Conservation (phyloP, 1,140 invertebrate species). For the Pomacea maculata region DNA sequence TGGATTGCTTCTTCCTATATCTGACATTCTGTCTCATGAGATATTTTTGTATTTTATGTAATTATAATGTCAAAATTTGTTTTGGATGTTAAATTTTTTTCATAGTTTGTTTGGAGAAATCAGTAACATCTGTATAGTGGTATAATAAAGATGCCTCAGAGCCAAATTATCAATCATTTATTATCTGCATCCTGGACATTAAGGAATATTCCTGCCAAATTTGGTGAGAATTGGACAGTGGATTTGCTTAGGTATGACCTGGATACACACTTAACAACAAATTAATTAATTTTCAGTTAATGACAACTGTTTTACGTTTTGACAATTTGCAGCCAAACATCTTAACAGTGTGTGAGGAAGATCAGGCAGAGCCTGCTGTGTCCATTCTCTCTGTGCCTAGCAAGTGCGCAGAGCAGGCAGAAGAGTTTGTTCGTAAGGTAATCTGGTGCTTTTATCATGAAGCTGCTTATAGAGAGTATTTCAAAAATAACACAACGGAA, state of each 20-base stretch:
- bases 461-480: no score
- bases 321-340: constrained; percentile 2
- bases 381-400: constrained; percentile 42
- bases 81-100: background rate
- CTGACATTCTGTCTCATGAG: background rate
- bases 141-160: no score
- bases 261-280: no score
- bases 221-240: no score
- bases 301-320: background rate
- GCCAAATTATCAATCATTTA: no score
- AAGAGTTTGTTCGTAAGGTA: constrained; percentile 90
- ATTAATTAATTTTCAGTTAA: no score
- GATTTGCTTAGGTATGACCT: no score
- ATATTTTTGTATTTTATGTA: background rate
- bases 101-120: no score
- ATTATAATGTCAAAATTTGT: background rate
- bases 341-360: constrained; percentile 19
- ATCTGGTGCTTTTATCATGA: background rate
- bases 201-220: no score
- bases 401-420: constrained; percentile 89
- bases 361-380: constrained; percentile 20
- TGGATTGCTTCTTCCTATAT: background rate
- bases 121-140: no score
- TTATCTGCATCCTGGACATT: no score
- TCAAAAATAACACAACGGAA: no score